Evolutionary conservation across 2,797 vertebrate genomes (phyloP), one percentile per base, ranked within the genome.

Genomic region (Valencia hispanica): DNA sequence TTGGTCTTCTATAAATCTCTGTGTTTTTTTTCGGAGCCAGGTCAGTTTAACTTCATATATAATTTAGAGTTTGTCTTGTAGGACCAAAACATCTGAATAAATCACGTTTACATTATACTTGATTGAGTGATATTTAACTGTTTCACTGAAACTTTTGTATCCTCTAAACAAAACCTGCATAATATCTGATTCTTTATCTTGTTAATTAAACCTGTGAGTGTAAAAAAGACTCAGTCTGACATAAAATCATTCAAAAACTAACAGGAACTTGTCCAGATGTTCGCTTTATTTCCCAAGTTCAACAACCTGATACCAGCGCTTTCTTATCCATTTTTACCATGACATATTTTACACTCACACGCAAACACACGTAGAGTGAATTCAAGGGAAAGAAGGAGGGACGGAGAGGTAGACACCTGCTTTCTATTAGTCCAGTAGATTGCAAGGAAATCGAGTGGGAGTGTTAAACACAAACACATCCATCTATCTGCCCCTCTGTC

Each of bases 401-500:
- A 45, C 1, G 5, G 69, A 36, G 78, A 88, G 80, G 79, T 4
- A 65, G 72, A 86, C 92, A 94, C 88, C 83, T 94, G 93, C 85
- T 93, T 94, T 90, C 82, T 89, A 93, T 94, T 94, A 94, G 86
- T 86, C 82, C 89, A 81, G 81, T 88, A 89, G 88, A 91, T 93
- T 92, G 86, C 83, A 85, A 81, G 89, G 89, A 90, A 91, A 91
- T 93, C 92, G 90, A 91, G 92, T 87, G 90, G 92, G 89, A 91
- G 88, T 91, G 90, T 94, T 93, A 91, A 92, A 90, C 88, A 92
- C 89, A 93, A 90, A 92, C 90, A 91, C 89, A 90, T 92, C 84
- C 89, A 93, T 92, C 86, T 90, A 91, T 92, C 85, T 88, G 81
- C 79, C 79, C 86, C 88, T 88, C 91, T 89, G 88, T 90, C 92